These are phyloP conservation scores for Rutilus rutilus DNA, from an alignment of 2,113 vertebrate species.

Conservation along the genomic window DNA sequence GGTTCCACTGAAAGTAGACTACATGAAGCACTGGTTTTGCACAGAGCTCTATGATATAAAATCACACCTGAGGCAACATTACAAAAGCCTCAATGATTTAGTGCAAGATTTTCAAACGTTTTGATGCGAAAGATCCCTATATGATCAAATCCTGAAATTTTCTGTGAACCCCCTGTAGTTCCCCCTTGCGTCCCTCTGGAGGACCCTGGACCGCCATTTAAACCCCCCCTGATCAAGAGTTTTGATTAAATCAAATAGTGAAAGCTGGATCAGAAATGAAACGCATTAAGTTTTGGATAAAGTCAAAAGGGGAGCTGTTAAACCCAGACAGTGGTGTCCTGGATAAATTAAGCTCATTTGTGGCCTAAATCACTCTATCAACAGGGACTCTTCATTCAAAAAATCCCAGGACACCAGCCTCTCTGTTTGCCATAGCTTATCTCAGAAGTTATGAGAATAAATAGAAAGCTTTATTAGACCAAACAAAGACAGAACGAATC, in stretches of 20 bases:
- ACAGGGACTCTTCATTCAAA: conserved; percentile 31
- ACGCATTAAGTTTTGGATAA: not conserved
- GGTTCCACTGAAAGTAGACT: not conserved
- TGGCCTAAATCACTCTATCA: conserved; percentile 21
- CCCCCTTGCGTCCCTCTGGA: not conserved
- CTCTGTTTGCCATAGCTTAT: conserved; percentile 39
- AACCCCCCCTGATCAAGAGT: not conserved
- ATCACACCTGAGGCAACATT: conserved; percentile 10
- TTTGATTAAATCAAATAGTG: conserved; percentile 9
- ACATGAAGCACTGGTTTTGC: not conserved
- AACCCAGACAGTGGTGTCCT: conserved; percentile 23
- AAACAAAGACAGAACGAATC: conserved; percentile 26
- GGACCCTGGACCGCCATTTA: not conserved
- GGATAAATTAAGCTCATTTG: not conserved
- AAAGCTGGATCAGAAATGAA: not conserved
- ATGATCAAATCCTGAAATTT: not conserved
- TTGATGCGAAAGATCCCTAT: not conserved
- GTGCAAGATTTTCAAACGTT: not conserved
- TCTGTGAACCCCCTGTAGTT: not conserved
- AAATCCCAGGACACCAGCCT: conserved; percentile 5
- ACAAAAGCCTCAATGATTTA: not conserved
- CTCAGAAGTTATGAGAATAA: conserved; percentile 45
- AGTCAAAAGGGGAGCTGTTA: not conserved
- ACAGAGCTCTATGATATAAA: not conserved
- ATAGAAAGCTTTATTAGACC: conserved; percentile 44